Evolutionary conservation across 2,797 vertebrate species (phyloP).

Genomic region (Zonotrichia albicollis): DNA sequence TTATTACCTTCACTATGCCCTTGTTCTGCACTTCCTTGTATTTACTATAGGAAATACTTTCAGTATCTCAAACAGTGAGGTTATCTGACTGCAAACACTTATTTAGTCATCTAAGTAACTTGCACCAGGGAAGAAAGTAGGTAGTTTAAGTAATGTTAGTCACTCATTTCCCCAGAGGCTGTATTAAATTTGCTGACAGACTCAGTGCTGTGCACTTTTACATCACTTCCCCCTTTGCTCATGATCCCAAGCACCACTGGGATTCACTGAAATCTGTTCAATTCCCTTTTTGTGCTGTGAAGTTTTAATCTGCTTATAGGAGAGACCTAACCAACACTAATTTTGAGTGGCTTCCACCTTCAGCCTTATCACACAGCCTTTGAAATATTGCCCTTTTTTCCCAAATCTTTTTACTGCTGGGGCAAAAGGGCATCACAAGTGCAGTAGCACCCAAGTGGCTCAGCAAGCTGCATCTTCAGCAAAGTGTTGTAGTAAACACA

Average conservation of each 20-base stretch:
- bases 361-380: neutral
- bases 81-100: conserved; percentile 68
- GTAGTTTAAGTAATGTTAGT: neutral
- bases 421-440: neutral
- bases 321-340: neutral
- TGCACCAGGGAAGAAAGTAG: neutral
- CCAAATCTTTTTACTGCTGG: neutral
- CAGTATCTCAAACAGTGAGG: conserved; percentile 36
- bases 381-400: neutral
- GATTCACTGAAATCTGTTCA: neutral
- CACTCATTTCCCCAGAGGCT: neutral
- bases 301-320: neutral
- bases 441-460: neutral
- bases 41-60: conserved; percentile 65
- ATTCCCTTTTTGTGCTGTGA: neutral
- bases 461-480: neutral
- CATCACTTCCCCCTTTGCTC: neutral
- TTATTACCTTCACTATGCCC: conserved; percentile 29
- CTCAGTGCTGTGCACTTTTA: neutral
- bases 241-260: neutral
- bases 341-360: neutral
- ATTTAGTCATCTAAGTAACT: conserved; percentile 41
- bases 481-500: neutral
- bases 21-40: conserved; percentile 35
- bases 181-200: neutral